A percentile compares a stretch with the other conserved stretches of the same genome.
These are phyloP conservation scores for Atta colombica DNA, from an alignment of 1,140 invertebrate genomes.

Conservation along the genomic window DNA sequence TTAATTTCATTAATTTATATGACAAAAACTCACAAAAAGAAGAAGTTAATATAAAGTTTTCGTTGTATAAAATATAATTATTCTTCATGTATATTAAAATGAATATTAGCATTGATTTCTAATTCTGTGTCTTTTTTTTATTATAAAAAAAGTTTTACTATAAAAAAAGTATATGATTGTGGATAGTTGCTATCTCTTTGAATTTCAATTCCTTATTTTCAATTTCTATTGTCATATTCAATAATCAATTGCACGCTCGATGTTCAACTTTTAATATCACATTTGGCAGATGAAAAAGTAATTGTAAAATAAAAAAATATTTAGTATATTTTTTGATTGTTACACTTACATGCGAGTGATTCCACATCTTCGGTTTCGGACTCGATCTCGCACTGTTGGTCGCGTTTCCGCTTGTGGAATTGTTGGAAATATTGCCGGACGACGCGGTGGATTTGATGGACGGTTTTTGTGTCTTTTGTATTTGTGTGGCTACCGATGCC, in stretches of 20 bases:
- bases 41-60: background rate
- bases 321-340: background rate
- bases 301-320: background rate
- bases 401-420: constrained; percentile 73
- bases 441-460: constrained; percentile 81
- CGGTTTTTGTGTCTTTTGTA: constrained; percentile 81
- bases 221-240: background rate
- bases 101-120: background rate
- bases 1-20: background rate
- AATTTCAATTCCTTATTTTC: background rate
- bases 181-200: no score
- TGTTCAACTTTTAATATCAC: background rate
- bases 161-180: background rate
- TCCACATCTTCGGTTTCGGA: constrained; percentile 85
- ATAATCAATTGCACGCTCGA: background rate
- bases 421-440: constrained; percentile 78
- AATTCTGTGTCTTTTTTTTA: background rate
- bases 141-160: no score
- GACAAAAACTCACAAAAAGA: background rate
- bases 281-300: background rate
- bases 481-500: constrained; percentile 75
- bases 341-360: constrained; percentile 82
- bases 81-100: background rate
- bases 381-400: constrained; percentile 80
- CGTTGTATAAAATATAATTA: background rate